A percentile compares a stretch with the other conserved stretches of the same genome.
phyloP scores from a whole-genome alignment of 1,140 invertebrate genomes.

The Sweltsa coloradensis region DNA sequence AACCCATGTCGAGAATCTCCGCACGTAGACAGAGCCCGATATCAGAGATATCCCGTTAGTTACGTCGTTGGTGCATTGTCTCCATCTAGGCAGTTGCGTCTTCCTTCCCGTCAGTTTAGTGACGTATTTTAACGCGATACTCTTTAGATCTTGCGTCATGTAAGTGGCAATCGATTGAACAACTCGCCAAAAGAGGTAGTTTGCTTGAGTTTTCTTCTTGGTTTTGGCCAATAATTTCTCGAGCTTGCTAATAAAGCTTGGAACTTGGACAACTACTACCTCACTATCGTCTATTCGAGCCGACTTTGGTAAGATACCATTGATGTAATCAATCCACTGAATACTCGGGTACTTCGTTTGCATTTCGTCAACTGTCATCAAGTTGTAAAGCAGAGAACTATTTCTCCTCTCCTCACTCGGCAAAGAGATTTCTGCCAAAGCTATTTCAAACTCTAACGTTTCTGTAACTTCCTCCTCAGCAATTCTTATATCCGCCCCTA shows the following conservation, averaged over 20 bases:
- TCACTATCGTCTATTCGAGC: constrained; percentile 52
- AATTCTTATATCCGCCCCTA: constrained; percentile 62
- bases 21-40: constrained; percentile 65
- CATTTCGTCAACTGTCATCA: constrained; percentile 67
- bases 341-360: constrained; percentile 59
- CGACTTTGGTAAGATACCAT: constrained; percentile 50
- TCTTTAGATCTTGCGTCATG: no score
- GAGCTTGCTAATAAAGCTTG: constrained; percentile 57
- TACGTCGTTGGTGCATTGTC: no score
- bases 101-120: no score
- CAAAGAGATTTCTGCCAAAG: constrained; percentile 81
- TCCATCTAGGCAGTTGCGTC: no score
- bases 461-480: constrained; percentile 65
- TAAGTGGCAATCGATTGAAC: no score
- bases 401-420: constrained; percentile 85
- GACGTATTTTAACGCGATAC: no score
- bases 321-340: constrained; percentile 72
- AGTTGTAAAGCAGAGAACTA: constrained; percentile 81
- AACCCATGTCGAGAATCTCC: constrained; percentile 56
- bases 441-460: constrained; percentile 83
- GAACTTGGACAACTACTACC: constrained; percentile 66
- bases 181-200: no score
- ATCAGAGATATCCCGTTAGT: constrained; percentile 58
- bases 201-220: constrained; percentile 41
- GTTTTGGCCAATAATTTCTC: constrained; percentile 41